These are phyloP conservation scores for Littorina saxatilis DNA, from an alignment of 1,140 invertebrate species.

Conservation along the genomic window DNA sequence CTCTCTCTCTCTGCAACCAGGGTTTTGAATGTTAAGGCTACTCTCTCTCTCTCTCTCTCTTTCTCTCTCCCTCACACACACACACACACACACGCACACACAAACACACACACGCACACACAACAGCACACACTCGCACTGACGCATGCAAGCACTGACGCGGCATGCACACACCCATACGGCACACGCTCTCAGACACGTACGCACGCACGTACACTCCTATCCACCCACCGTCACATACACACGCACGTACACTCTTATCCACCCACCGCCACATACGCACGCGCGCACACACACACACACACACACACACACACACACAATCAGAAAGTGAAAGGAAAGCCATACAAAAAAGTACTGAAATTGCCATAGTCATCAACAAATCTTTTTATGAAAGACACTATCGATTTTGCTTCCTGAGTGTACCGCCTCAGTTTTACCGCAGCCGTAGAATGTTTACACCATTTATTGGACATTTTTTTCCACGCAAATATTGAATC, in stretches of 20 bases:
- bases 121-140: not conserved
- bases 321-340: too few relatives aligned
- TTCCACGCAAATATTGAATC: too few relatives aligned
- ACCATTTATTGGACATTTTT: too few relatives aligned
- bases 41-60: slow-evolving; percentile 4
- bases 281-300: not conserved
- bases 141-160: not conserved
- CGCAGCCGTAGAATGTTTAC: too few relatives aligned
- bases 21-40: too few relatives aligned
- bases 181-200: not conserved
- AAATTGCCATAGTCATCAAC: too few relatives aligned
- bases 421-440: too few relatives aligned
- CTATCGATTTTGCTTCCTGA: too few relatives aligned
- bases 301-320: not conserved
- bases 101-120: not conserved
- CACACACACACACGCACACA: not conserved
- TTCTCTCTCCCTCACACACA: not conserved
- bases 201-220: not conserved
- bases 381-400: too few relatives aligned
- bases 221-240: not conserved
- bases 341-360: too few relatives aligned
- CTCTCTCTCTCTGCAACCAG: not conserved
- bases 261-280: not conserved
- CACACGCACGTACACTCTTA: not conserved
- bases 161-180: not conserved